Base-by-base conservation (phyloP, 2,113 vertebrate genomes). In the Engraulis encrasicolus region DNA sequence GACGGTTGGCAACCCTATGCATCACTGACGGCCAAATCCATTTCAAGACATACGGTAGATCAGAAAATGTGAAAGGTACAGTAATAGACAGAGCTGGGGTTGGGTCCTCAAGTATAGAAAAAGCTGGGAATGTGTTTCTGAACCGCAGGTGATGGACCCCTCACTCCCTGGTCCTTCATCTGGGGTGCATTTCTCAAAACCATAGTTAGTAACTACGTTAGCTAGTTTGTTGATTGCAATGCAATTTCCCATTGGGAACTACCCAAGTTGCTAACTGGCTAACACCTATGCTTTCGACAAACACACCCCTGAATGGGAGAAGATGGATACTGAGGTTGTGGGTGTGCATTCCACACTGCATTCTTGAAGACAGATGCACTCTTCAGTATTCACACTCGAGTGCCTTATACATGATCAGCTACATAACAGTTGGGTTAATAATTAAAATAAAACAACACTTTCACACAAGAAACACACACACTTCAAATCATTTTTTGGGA, bases 401-500 rank as follows among this genome's bases (percentile, higher is more conserved):
- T 66, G 58, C 58, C 23, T 66, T 66, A 66, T 66, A 66, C 19
- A 58, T 58, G 20, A 58, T 58, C 58, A 66, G 66, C 66, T 74
- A 34, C 66, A 74, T 36, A 15, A 74, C 61, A 71, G 58, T 61
- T 27, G 58, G 66, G 23, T 31, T 74, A 54, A 17, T n/a, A n/a
- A n/a, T n/a, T n/a, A n/a, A 7, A 66, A 27, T 1, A 74, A 31
- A 74, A 71, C n/a, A 71, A 74, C 66, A 74, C 27, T 52, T 34
- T 54, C 49, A 36, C 80, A 83, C 23, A 49, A 48, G 37, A 84
- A 78, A 45, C 27, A 48, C 20, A 23, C 36, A 45, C 74, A 78
- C 71, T 37, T 86, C 78, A 79, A 74, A 81, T 85, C 20, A 61
- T 20, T 40, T 71, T 66, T 74, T 34, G 66, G 66, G 27, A 74